These are phyloP conservation scores for Pseudochromis fuscus DNA, from an alignment of 2,797 vertebrate genomes.

Conservation along the genomic window DNA sequence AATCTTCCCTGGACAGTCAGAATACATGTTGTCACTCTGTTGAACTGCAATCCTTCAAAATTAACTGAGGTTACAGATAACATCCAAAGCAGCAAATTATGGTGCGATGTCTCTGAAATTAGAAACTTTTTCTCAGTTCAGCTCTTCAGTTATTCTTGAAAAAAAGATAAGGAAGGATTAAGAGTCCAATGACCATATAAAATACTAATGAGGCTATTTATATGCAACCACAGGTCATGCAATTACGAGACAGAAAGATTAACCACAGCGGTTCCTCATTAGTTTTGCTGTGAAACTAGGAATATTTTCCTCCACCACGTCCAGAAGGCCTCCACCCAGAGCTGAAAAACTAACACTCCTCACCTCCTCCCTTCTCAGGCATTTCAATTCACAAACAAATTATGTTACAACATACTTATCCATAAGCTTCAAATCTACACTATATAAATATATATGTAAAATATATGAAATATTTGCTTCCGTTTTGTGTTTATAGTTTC, in stretches of 20 bases:
- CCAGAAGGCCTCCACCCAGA: slow-evolving; percentile 27
- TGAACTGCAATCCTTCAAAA: slow-evolving; percentile 33
- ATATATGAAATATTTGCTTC: slow-evolving; percentile 19
- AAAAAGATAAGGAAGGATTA: slow-evolving; percentile 73
- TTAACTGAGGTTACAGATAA: slow-evolving; percentile 34
- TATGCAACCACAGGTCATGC: slow-evolving; percentile 78
- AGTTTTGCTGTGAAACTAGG: slow-evolving; percentile 41
- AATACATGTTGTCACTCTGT: slow-evolving; percentile 3
- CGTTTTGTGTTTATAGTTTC: slow-evolving; percentile 42
- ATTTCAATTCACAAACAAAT: slow-evolving; percentile 21
- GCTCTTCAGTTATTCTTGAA: slow-evolving; percentile 47
- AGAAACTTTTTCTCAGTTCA: slow-evolving; percentile 53
- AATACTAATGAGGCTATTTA: slow-evolving; percentile 83
- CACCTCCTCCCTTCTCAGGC: slow-evolving; percentile 19
- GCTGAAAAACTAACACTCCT: slow-evolving; percentile 37
- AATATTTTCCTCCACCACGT: slow-evolving; percentile 38
- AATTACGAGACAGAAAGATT: slow-evolving; percentile 71
- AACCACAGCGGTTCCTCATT: slow-evolving; percentile 67
- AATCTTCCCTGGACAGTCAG: not conserved
- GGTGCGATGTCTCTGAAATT: slow-evolving; percentile 36
- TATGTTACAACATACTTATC: too few relatives aligned
- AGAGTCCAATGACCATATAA: slow-evolving; percentile 61
- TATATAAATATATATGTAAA: too few relatives aligned
- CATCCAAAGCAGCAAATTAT: slow-evolving; percentile 45
- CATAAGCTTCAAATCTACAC: slow-evolving; percentile 29